A percentile compares a stretch with the other conserved stretches of the same genome.
These are phyloP conservation scores for Leptoclinus maculatus DNA, from an alignment of 2,797 vertebrate species.

Conservation along the genomic window DNA sequence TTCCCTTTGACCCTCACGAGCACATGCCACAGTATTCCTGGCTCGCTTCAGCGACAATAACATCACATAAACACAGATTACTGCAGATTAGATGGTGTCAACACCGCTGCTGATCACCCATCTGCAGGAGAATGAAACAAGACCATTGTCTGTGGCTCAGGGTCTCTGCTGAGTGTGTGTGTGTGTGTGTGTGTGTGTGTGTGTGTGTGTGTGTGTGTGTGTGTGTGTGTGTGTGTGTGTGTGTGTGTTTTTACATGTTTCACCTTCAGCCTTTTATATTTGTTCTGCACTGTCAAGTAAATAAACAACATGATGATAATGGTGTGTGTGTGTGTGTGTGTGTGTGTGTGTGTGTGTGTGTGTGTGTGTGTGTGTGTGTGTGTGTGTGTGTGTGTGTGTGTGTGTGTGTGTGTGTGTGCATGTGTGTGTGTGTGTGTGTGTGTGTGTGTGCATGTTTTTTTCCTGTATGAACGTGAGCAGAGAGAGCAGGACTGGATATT, in stretches of 20 bases:
- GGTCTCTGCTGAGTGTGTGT: conserved; percentile 14
- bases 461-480: conserved; percentile 53
- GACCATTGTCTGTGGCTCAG: conserved; percentile 20
- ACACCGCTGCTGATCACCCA: conserved; percentile 44
- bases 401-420: conserved; percentile 21
- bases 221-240: conserved; percentile 1
- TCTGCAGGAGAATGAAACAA: conserved; percentile 31
- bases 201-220: conserved; percentile 8
- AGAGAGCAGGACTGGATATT: conserved; percentile 52
- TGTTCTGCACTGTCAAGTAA: conserved; percentile 40
- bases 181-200: conserved; percentile 12
- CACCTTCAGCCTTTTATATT: conserved; percentile 36
- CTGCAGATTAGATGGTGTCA: conserved; percentile 66
- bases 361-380: conserved; percentile 19
- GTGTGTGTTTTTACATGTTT: conserved; percentile 25
- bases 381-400: conserved; percentile 25
- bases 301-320: conserved; percentile 44
- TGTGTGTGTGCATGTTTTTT: conserved; percentile 19
- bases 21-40: conserved; percentile 62
- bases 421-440: conserved; percentile 23
- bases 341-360: conserved; percentile 23
- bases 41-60: conserved; percentile 52
- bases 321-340: conserved; percentile 19
- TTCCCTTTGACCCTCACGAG: conserved; percentile 47
- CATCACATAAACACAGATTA: conserved; percentile 78